A percentile compares a stretch with the other conserved stretches of the same genome.
These are phyloP conservation scores for Bubo scandiacus DNA, from an alignment of 2,113 vertebrate genomes.

Conservation along the genomic window DNA sequence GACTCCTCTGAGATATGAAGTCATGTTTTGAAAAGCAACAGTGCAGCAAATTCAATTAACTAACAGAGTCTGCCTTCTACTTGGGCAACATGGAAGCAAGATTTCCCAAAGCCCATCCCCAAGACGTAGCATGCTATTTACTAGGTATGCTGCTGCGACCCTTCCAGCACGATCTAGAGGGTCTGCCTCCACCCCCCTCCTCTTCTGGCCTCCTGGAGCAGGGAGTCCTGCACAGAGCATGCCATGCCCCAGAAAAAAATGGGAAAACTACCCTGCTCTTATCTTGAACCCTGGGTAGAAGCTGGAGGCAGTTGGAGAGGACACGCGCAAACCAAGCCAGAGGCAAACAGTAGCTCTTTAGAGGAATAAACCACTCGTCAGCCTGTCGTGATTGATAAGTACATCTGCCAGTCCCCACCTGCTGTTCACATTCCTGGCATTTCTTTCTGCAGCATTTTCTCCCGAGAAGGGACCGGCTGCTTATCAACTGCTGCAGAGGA, in stretches of 20 bases:
- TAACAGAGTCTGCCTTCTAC: conserved; percentile 19
- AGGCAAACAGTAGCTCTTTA: conserved; percentile 61
- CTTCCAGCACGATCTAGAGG: not conserved
- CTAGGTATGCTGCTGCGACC: not conserved
- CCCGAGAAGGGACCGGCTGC: not conserved
- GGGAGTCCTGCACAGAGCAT: not conserved
- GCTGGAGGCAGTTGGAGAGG: not conserved
- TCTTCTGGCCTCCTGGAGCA: not conserved
- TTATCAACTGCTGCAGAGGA: conserved; percentile 32
- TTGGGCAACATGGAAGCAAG: not conserved
- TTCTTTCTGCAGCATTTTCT: conserved; percentile 45
- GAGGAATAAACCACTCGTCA: conserved; percentile 46
- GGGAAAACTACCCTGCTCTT: not conserved
- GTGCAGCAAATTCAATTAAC: conserved; percentile 48
- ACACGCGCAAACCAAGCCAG: not conserved
- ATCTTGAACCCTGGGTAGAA: not conserved
- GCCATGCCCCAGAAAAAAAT: not conserved
- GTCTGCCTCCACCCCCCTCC: not conserved
- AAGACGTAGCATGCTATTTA: not conserved
- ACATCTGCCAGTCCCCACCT: conserved; percentile 42
- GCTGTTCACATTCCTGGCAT: conserved; percentile 49
- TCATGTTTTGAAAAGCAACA: conserved; percentile 37
- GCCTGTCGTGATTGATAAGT: conserved; percentile 30
- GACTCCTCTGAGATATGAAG: not conserved
- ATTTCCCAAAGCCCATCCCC: not conserved